These are phyloP conservation scores for Triplophysa dalaica DNA, from an alignment of 2,113 vertebrate genomes.

Conservation along the genomic window DNA sequence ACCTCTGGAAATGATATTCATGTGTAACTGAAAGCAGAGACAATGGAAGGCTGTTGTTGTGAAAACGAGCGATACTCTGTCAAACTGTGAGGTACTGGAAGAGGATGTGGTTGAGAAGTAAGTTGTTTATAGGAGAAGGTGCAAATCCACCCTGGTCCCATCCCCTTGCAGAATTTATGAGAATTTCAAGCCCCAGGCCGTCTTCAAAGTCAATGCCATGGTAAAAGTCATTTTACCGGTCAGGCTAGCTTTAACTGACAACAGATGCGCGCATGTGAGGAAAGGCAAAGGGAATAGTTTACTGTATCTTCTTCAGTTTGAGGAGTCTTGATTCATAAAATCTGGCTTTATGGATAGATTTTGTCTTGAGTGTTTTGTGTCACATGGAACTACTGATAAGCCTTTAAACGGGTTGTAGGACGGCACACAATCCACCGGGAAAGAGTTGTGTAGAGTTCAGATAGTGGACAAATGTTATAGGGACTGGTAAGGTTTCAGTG, in stretches of 20 bases:
- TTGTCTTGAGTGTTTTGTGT: constrained; percentile 1
- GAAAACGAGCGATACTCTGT: neutral
- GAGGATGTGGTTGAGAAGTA: constrained; percentile 11
- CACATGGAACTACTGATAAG: neutral
- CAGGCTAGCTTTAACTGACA: constrained; percentile 31
- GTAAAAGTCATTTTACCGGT: constrained; percentile 29
- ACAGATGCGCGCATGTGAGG: constrained; percentile 44
- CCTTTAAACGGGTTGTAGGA: constrained; percentile 2
- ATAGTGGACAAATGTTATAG: neutral
- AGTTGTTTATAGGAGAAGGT: constrained; percentile 32
- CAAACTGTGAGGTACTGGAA: constrained; percentile 20
- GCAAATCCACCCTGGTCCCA: constrained; percentile 27
- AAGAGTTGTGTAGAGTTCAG: neutral
- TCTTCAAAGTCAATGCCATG: constrained; percentile 44
- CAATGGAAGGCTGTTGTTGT: neutral
- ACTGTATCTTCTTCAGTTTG: constrained; percentile 42
- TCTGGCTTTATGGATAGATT: constrained; percentile 2
- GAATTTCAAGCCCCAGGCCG: constrained; percentile 33
- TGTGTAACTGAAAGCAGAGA: constrained; percentile 2
- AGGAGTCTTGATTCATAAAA: constrained; percentile 51
- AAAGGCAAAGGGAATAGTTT: neutral
- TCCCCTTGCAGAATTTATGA: constrained; percentile 40
- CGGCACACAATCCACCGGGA: neutral
- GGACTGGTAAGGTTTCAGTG: constrained; percentile 24
- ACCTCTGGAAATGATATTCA: neutral